Evolutionary conservation across 2,888 invertebrate genomes (phyloP).

Genomic region (Lasius fuliginosus): DNA sequence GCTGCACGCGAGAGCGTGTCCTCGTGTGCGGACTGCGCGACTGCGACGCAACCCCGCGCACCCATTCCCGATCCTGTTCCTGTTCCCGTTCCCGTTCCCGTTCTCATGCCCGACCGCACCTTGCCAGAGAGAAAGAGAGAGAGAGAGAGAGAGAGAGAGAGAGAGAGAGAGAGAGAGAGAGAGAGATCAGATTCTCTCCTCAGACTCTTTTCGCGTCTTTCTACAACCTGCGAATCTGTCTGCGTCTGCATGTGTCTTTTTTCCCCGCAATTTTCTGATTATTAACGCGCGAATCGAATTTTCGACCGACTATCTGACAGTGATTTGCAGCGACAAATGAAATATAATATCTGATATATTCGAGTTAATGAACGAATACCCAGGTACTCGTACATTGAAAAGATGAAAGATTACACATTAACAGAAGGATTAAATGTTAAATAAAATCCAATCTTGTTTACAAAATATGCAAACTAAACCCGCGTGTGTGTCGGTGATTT

Average conservation of each 20-base stretch:
- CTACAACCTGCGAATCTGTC: slow-evolving; percentile 38
- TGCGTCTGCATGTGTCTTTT: slow-evolving; percentile 53
- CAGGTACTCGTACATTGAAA: no score
- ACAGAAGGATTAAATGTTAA: no score
- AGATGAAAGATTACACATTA: no score
- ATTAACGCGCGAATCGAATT: slow-evolving; percentile 67
- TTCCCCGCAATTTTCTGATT: slow-evolving; percentile 62
- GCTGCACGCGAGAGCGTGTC: slow-evolving; percentile 75
- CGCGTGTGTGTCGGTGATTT: not conserved
- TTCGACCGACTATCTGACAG: slow-evolving; percentile 31
- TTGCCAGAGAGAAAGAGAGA: slow-evolving; percentile 22
- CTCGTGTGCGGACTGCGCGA: slow-evolving; percentile 71
- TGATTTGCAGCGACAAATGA: not conserved
- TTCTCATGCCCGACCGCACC: slow-evolving; percentile 37
- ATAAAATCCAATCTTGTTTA: slow-evolving; percentile 4
- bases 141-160: slow-evolving; percentile 19
- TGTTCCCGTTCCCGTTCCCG: slow-evolving; percentile 10
- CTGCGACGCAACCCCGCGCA: slow-evolving; percentile 67
- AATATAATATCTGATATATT: not conserved
- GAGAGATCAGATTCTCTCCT: slow-evolving; percentile 46
- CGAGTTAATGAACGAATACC: not conserved
- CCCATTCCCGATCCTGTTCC: slow-evolving; percentile 35
- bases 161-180: slow-evolving; percentile 13
- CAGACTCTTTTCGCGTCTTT: slow-evolving; percentile 23
- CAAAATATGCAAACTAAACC: not conserved